Evolutionary conservation across 2,888 invertebrate genomes (phyloP).

Genomic region (Drosophila neotestacea): DNA sequence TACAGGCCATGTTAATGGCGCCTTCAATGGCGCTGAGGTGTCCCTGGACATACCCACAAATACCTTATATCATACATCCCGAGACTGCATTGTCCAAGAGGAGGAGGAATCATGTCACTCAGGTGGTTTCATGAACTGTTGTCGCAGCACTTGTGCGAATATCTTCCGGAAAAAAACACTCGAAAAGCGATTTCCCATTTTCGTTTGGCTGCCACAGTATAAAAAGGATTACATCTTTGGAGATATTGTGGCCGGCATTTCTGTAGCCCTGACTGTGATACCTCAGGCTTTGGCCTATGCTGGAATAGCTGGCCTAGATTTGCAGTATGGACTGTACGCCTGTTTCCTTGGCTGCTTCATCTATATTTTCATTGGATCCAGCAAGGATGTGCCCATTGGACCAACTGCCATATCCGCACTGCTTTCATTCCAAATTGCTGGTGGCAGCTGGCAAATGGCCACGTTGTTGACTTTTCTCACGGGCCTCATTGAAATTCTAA

Average conservation of each 20-base stretch:
- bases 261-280: constrained; percentile 89
- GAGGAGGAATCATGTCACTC: constrained; percentile 77
- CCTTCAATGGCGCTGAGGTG: constrained; percentile 75
- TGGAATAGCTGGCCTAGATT: constrained; percentile 91
- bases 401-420: constrained; percentile 97
- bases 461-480: constrained; percentile 91
- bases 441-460: constrained; percentile 88
- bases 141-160: constrained; percentile 83
- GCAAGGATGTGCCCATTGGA: constrained; percentile 96
- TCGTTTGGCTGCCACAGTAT: constrained; percentile 93
- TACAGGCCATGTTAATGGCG: constrained; percentile 70
- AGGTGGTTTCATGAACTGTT: constrained; percentile 53
- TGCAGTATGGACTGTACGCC: constrained; percentile 96
- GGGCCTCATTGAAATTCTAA: constrained; percentile 91
- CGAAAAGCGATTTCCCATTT: constrained; percentile 90
- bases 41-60: constrained; percentile 84
- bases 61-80: constrained; percentile 82
- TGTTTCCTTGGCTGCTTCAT: constrained; percentile 96
- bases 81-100: constrained; percentile 86
- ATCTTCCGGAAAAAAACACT: constrained; percentile 90
- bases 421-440: constrained; percentile 92
- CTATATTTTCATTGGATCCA: constrained; percentile 95
- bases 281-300: constrained; percentile 95
- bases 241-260: constrained; percentile 95
- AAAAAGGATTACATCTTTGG: constrained; percentile 90